Evolutionary conservation across 2,888 invertebrate species (phyloP).

Genomic region (Falcaria lacertinaria): DNA sequence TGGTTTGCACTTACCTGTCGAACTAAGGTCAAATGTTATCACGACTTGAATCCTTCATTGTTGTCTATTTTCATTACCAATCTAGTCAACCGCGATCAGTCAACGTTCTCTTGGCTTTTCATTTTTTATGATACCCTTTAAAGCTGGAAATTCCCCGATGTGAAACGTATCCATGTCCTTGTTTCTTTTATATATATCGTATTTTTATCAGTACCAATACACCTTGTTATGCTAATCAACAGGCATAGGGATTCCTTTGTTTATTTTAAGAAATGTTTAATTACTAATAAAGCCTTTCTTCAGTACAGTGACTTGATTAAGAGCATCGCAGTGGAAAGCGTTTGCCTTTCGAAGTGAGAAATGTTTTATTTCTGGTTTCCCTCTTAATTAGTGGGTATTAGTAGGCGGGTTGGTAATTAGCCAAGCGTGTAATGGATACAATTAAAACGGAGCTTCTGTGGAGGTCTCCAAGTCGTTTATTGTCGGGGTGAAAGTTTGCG

Average conservation of each 20-base stretch:
- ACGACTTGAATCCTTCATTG: too few relatives aligned
- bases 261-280: background rate
- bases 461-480: constrained; percentile 24
- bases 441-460: constrained; percentile 29
- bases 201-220: background rate
- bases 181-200: background rate
- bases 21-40: too few relatives aligned
- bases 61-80: too few relatives aligned
- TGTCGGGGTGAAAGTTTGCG: constrained; percentile 14
- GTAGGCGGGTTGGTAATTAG: constrained; percentile 31
- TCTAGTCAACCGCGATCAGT: too few relatives aligned
- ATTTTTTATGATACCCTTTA: too few relatives aligned
- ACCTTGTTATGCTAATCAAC: background rate
- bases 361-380: constrained; percentile 22
- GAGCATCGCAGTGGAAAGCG: constrained; percentile 5
- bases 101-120: too few relatives aligned
- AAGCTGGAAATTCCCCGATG: too few relatives aligned
- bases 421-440: constrained; percentile 34
- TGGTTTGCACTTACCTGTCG: too few relatives aligned
- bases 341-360: constrained; percentile 17
- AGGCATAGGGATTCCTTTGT: background rate
- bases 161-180: background rate
- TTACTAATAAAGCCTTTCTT: background rate
- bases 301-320: background rate
- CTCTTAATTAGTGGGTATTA: constrained; percentile 33